Conservation (phyloP, 2,113 vertebrate genomes). For the Oryzias javanicus region DNA sequence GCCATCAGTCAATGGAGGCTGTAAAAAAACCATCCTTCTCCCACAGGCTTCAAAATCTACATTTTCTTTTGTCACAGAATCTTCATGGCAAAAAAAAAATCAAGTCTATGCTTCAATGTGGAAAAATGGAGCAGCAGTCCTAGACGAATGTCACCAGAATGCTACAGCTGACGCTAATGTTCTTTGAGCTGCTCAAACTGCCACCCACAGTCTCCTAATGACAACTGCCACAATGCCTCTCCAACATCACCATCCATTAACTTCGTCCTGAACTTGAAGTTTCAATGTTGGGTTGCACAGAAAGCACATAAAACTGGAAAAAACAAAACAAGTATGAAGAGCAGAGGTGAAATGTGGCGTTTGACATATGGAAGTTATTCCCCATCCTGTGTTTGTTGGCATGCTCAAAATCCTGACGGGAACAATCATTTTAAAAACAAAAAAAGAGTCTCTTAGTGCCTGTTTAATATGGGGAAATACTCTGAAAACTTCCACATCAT, state of each 20-base stretch:
- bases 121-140: slow-evolving; percentile 33
- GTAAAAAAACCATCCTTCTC: no score
- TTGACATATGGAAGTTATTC: background rate
- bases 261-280: slow-evolving; percentile 53
- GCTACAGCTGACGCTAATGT: slow-evolving; percentile 52
- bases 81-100: background rate
- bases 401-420: no score
- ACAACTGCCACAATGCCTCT: slow-evolving; percentile 37
- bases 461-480: no score
- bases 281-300: slow-evolving; percentile 24
- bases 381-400: no score
- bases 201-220: slow-evolving; percentile 54
- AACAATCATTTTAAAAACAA: no score
- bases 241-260: slow-evolving; percentile 64
- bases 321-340: slow-evolving; percentile 4
- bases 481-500: no score
- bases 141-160: slow-evolving; percentile 17
- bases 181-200: slow-evolving; percentile 30
- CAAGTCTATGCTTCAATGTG: slow-evolving; percentile 19
- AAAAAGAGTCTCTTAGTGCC: no score
- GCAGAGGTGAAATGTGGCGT: background rate
- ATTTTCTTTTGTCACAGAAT: background rate
- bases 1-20: no score
- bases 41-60: no score
- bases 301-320: slow-evolving; percentile 22